A percentile compares a stretch with the other conserved stretches of the same genome.
These are phyloP conservation scores for Chelonus formosanus DNA, from an alignment of 2,888 invertebrate genomes.

Conservation along the genomic window DNA sequence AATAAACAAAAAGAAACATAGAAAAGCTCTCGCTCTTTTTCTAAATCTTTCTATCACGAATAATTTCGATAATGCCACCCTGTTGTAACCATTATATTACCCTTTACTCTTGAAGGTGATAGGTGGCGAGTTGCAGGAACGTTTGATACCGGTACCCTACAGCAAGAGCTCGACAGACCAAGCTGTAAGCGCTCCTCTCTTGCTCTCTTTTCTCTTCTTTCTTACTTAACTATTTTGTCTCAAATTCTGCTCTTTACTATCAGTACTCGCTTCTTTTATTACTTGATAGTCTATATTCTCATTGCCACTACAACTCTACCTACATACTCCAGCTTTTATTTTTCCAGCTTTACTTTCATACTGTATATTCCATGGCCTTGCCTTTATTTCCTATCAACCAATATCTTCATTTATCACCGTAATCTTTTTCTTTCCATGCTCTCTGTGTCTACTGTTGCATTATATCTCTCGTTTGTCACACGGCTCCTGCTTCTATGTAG, in stretches of 20 bases:
- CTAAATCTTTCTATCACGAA: constrained; percentile 35
- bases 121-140: constrained; percentile 99
- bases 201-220: constrained; percentile 67
- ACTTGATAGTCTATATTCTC: constrained; percentile 1
- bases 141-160: constrained; percentile 99
- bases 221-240: constrained; percentile 43
- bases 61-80: constrained; percentile 57
- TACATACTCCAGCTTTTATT: constrained; percentile 22
- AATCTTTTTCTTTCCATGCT: constrained; percentile 32
- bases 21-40: background rate
- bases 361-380: too few relatives aligned
- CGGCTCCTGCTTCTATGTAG: constrained; percentile 30
- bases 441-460: constrained; percentile 16
- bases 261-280: constrained; percentile 35
- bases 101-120: constrained; percentile 98
- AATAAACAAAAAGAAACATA: too few relatives aligned
- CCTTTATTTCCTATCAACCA: background rate
- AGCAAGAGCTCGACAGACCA: constrained; percentile 99
- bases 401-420: constrained; percentile 2
- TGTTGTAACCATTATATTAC: constrained; percentile 77
- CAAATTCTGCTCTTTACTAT: constrained; percentile 42
- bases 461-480: constrained; percentile 22
- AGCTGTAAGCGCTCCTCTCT: constrained; percentile 89
- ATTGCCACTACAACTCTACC: background rate
- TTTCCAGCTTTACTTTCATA: constrained; percentile 5